Conservation (phyloP, 2,113 vertebrate genomes). For the Tenebrosternarchus preto region DNA sequence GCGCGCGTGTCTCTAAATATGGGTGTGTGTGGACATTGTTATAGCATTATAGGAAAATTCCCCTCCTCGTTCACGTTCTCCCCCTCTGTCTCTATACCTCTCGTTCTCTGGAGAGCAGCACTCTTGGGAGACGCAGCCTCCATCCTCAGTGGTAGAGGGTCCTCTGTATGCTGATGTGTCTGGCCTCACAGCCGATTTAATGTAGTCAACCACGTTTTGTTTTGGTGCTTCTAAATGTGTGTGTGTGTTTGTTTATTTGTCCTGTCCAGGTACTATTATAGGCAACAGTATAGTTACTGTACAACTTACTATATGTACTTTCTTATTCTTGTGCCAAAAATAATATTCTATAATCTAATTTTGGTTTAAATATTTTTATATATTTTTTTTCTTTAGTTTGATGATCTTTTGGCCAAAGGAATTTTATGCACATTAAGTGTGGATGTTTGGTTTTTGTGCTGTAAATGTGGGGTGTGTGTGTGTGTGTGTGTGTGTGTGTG, state of each 20-base stretch:
- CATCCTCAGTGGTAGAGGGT: constrained; percentile 69
- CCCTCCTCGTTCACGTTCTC: constrained; percentile 52
- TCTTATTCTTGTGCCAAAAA: neutral
- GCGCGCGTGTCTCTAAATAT: constrained; percentile 8
- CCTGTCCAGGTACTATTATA: too few relatives aligned
- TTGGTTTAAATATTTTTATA: neutral
- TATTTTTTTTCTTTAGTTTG: neutral
- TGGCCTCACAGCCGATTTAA: constrained; percentile 30
- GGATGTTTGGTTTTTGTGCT: neutral
- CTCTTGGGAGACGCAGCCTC: too few relatives aligned
- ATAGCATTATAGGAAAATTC: constrained; percentile 35
- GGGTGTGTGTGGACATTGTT: constrained; percentile 41
- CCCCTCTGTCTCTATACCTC: constrained; percentile 40
- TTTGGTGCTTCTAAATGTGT: neutral
- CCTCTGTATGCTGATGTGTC: constrained; percentile 69
- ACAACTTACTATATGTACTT: too few relatives aligned
- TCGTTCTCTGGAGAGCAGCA: constrained; percentile 55
- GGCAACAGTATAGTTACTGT: too few relatives aligned
- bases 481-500: constrained; percentile 28
- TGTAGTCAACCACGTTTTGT: neutral
- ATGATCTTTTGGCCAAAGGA: neutral
- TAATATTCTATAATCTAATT: neutral
- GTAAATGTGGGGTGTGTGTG: constrained; percentile 11
- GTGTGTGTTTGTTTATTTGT: too few relatives aligned
- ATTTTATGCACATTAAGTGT: neutral